phyloP scores from a whole-genome alignment of 2,113 vertebrate genomes.

The Chiloscyllium plagiosum region DNA sequence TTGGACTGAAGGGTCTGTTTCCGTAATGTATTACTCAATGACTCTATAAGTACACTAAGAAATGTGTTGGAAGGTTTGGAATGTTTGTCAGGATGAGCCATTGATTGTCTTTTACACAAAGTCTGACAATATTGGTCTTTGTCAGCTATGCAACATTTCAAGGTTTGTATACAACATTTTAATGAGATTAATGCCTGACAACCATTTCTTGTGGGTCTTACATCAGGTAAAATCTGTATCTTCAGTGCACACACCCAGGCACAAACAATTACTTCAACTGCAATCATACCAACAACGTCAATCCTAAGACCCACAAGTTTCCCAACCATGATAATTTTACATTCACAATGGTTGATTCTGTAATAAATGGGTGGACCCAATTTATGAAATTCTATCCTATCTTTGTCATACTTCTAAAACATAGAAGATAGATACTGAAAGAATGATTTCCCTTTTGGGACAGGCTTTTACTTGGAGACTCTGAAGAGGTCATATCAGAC shows the following conservation, averaged over 20 bases:
- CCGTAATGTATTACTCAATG: too few relatives aligned
- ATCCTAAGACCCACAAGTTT: background rate
- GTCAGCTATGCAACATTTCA: background rate
- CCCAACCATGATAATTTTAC: background rate
- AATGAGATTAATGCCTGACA: background rate
- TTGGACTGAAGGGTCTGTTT: too few relatives aligned
- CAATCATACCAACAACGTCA: background rate
- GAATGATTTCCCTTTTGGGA: too few relatives aligned
- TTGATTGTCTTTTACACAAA: background rate
- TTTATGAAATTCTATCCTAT: background rate
- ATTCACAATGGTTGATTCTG: background rate
- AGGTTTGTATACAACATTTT: background rate
- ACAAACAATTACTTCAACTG: background rate
- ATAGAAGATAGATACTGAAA: background rate
- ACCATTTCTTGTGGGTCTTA: background rate
- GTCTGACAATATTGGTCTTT: background rate
- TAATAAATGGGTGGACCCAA: background rate
- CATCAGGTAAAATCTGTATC: background rate
- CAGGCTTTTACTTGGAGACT: too few relatives aligned
- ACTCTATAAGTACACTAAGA: too few relatives aligned
- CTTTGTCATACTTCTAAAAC: background rate
- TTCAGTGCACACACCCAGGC: background rate
- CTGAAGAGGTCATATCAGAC: too few relatives aligned
- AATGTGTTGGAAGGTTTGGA: background rate
- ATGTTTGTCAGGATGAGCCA: background rate